Evolutionary conservation across 2,888 invertebrate genomes (phyloP).

Genomic region (Amiota communis): DNA sequence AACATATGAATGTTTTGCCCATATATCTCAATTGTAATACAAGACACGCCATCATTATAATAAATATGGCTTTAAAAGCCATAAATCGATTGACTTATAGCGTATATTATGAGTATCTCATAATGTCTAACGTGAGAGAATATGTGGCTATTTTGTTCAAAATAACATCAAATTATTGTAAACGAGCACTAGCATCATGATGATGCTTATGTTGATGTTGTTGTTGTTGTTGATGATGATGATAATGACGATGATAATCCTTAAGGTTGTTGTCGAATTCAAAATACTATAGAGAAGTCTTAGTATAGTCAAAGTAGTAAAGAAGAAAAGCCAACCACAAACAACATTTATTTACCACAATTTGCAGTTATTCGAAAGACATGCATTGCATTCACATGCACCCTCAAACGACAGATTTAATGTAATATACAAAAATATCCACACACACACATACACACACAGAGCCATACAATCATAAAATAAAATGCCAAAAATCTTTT

Average conservation of each 20-base stretch:
- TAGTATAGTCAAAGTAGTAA: constrained; percentile 16
- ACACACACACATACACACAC: neutral
- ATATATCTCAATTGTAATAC: neutral
- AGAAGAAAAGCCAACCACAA: constrained; percentile 20
- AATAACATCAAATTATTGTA: constrained; percentile 26
- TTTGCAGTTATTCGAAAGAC: constrained; percentile 26
- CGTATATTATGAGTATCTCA: constrained; percentile 11
- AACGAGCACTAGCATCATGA: neutral
- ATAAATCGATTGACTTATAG: constrained; percentile 28
- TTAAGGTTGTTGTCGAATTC: no score
- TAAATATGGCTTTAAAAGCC: constrained; percentile 21
- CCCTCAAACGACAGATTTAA: constrained; percentile 1
- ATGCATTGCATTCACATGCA: neutral
- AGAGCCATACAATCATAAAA: neutral
- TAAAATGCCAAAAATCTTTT: constrained; percentile 3
- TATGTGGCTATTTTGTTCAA: neutral
- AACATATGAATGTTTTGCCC: neutral
- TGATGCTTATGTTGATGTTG: neutral
- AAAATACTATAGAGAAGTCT: neutral
- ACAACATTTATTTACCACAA: constrained; percentile 30
- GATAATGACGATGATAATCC: neutral
- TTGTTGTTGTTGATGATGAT: neutral
- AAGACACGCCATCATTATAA: constrained; percentile 12
- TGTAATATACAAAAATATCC: neutral
- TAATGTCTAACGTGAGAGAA: neutral